A percentile compares a stretch with the other conserved stretches of the same genome.
Evolutionary conservation across 2,888 invertebrate genomes (phyloP).

Genomic region (Phrixothrix hirtus): DNA sequence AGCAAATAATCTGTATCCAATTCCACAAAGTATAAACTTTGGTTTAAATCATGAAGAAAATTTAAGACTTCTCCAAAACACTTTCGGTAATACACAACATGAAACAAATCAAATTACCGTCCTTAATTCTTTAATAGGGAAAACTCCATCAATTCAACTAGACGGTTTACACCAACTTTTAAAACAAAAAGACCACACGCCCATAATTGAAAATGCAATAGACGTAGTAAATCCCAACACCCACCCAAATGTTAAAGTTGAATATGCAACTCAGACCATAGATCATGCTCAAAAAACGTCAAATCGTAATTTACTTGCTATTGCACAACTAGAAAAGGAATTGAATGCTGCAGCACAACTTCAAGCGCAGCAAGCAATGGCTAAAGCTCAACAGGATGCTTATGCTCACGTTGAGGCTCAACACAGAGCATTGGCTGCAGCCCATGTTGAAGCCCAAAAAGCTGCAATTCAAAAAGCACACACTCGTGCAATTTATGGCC

Average conservation of each 20-base stretch:
- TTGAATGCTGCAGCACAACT: conserved; percentile 45
- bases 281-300: background rate
- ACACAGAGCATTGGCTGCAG: conserved; percentile 43
- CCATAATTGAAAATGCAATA: conserved; percentile 57
- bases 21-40: background rate
- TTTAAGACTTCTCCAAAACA: conserved; percentile 1
- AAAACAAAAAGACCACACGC: conserved; percentile 41
- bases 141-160: conserved; percentile 58
- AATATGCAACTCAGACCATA: conserved; percentile 9
- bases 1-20: background rate
- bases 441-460: conserved; percentile 27
- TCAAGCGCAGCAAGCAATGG: conserved; percentile 39
- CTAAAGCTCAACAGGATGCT: conserved; percentile 46
- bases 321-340: conserved; percentile 42
- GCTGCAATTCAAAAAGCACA: conserved; percentile 4
- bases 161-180: conserved; percentile 59
- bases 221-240: conserved; percentile 55
- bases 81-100: background rate
- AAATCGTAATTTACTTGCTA: background rate
- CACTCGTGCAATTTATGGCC: background rate
- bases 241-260: conserved; percentile 38
- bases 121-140: conserved; percentile 58
- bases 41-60: conserved; percentile 2
- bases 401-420: conserved; percentile 43
- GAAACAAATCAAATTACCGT: conserved; percentile 48